Evolutionary conservation across 2,113 vertebrate species (phyloP).

Genomic region (Diadophis punctatus): DNA sequence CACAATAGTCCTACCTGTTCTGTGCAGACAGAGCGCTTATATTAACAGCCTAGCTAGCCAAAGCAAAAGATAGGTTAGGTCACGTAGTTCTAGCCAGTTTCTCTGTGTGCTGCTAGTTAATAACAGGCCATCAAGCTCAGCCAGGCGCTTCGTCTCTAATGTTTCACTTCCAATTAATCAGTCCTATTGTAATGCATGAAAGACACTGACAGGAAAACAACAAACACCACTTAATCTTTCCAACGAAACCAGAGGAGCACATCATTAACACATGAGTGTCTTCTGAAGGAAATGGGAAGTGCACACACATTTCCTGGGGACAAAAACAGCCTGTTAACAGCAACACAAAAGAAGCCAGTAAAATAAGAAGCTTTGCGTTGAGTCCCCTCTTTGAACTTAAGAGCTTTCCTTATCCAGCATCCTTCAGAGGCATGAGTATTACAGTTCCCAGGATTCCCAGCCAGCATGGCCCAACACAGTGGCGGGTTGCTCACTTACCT

Average conservation of each 20-base stretch:
- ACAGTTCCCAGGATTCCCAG: background rate
- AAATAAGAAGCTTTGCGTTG: background rate
- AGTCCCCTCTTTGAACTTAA: background rate
- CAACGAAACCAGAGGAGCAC: background rate
- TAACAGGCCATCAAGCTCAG: background rate
- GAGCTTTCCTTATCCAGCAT: background rate
- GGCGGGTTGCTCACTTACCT: too few relatives aligned
- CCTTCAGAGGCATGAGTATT: background rate
- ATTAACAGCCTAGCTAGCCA: background rate
- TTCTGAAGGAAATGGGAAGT: background rate
- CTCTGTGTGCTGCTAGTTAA: background rate
- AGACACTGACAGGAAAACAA: background rate
- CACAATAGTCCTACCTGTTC: background rate
- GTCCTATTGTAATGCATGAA: background rate
- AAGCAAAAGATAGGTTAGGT: background rate
- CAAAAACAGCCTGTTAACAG: background rate
- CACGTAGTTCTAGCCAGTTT: background rate
- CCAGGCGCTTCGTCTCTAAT: background rate
- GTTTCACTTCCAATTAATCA: constrained; percentile 4
- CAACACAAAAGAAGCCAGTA: background rate
- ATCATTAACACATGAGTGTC: background rate
- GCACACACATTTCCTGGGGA: background rate
- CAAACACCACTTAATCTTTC: background rate
- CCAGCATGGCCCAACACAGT: background rate
- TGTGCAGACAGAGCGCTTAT: background rate